Evolutionary conservation across 1,140 invertebrate genomes (phyloP), one percentile per base, ranked within the genome.

Genomic region (Hyles euphorbiae): DNA sequence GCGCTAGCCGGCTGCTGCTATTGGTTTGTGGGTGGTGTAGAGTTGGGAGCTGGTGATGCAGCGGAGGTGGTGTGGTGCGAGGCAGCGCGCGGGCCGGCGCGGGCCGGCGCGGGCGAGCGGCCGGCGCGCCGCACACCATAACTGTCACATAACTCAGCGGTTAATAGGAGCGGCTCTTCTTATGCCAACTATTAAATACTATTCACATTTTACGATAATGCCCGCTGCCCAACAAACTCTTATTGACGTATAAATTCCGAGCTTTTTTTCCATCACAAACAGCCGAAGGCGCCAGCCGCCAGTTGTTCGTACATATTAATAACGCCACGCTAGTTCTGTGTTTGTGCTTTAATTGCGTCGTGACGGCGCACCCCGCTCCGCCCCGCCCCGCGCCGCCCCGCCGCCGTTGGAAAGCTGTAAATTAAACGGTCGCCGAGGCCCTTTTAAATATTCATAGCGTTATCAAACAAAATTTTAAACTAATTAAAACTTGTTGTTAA

Each of bases 241-340:
- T 84, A 87, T 87, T 82, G 80, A 87, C 72, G 81, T 76, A 86
- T 86, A 86, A 86, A 86, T 82, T 82, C 72, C 67, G 58, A 74
- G 70, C 63, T 79, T 74, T 78, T 81, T 80, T 79, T 76, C 70
- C 68, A 69, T 72, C 56, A 48, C 53, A 62, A 78, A 78, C 73
- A 74, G 78, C 78, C 74, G 65, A 77, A 79, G 83, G 82, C 83
- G 83, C 83, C 83, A 78, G 76, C 82, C 83, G 83, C 83, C 83
- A 78, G 76, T 83, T 81, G 78, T 74, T 74, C 70, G 72, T 71
- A 68, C 73, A 80, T 82, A 79, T 83, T 82, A 86, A 86, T 83
- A 83, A 81, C 65, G 70, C 69, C 56, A 76, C 55, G 75, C 75
- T 80, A 80, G 78, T 74, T 82, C 77, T 75, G 74, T 83, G 78